Evolutionary conservation across 2,888 invertebrate genomes (phyloP), one percentile per base, ranked within the genome.

Genomic region (Eristalis arbustorum): DNA sequence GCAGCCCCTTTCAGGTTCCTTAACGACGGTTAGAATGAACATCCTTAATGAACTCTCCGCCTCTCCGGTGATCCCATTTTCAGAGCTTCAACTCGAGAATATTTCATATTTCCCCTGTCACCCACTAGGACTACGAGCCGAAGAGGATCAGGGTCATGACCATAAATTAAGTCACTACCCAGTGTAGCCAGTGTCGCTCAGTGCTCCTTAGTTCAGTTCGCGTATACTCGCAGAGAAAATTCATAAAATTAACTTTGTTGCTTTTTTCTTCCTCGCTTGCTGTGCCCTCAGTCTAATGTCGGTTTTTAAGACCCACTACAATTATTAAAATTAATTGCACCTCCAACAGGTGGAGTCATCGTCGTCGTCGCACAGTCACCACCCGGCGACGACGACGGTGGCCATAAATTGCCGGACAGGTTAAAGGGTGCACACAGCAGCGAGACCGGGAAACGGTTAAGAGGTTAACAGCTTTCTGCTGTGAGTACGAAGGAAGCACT

Each of bases 311-410:
- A 84, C 69, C 69, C 42, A 42, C 64, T 59, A 84, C 71, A 80
- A 80, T 84, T 80, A 84, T 84, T 84, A 84, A 84, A 84, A 84
- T 84, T 84, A 84, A 84, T 84, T 84, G 74, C 84, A 25, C 75
- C 75, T 63, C 80, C 84, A 84, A 84, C 84, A 84, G 84, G 84
- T 84, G 71, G 28, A 69, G 37, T 14, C 57, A 57, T 37, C 63
- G 25, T 31, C 31, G 31, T 31, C 31, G 31, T 31, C 8, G 10
- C 1, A 8, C 6, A 8, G 10, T 10, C 10, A 8, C 31, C 25
- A 3, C 3, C 25, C 25, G 25, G 3, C 49, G 34, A 31, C 31
- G 31, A 31, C 59, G 18, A 11, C 11, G 59, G 31, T 37, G 28
- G 49, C 59, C 22, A 37, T 64, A 56, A 63, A 77, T 71, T 71